phyloP scores from a whole-genome alignment of 2,113 vertebrate genomes.

The Mellivora capensis region DNA sequence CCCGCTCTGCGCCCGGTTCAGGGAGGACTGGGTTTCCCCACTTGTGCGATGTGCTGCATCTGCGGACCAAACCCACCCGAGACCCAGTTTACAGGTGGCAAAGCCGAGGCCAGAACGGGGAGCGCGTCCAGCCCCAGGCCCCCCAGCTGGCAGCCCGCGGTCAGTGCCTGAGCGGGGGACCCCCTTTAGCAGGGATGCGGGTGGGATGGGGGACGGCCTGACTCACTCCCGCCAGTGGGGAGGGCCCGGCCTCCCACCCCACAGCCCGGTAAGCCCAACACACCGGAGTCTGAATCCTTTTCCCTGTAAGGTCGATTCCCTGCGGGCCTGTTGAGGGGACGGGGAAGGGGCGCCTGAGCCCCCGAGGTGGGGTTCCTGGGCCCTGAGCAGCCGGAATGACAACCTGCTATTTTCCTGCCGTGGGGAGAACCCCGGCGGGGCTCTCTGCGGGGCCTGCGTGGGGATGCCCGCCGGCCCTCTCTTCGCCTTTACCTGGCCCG shows the following conservation, averaged over 20 bases:
- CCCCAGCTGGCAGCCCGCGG: background rate
- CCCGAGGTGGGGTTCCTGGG: rapidly evolving
- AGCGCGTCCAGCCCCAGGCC: background rate
- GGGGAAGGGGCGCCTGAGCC: background rate
- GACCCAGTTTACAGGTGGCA: background rate
- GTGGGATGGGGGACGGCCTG: background rate
- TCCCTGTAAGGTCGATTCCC: background rate
- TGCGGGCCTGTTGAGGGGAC: background rate
- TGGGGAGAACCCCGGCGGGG: background rate
- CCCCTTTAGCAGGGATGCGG: background rate
- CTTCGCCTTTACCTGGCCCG: background rate
- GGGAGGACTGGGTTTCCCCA: background rate
- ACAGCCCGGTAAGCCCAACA: background rate
- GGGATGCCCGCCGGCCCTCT: background rate
- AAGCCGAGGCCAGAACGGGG: background rate
- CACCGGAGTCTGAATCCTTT: too few species aligned
- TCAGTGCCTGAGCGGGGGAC: too few species aligned
- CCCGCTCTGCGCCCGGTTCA: too few species aligned
- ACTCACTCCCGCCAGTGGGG: background rate
- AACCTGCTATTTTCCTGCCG: background rate
- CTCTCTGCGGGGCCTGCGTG: background rate
- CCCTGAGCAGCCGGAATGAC: background rate
- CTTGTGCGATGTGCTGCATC: too few species aligned
- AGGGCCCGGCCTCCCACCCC: background rate
- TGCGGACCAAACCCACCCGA: background rate